Conservation (phyloP, 2,113 vertebrate genomes). For the Pagrus major region DNA sequence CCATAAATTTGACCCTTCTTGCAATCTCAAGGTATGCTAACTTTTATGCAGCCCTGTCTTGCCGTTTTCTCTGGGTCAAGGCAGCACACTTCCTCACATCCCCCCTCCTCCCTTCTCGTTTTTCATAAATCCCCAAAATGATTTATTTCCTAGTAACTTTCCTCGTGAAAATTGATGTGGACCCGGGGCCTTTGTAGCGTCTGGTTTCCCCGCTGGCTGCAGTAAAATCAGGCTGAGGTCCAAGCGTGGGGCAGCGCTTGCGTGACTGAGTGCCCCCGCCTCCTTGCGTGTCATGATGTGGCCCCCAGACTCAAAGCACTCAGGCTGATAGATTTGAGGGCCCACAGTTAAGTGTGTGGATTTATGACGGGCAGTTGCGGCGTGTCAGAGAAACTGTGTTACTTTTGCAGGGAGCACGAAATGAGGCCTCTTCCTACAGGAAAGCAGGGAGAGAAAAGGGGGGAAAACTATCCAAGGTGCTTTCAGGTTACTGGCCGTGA, state of each 20-base stretch:
- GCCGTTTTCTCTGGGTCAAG: slow-evolving; percentile 21
- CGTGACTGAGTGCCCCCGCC: slow-evolving; percentile 77
- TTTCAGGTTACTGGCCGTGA: slow-evolving; percentile 61
- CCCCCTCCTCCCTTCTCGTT: slow-evolving; percentile 25
- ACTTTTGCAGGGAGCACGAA: slow-evolving; percentile 63
- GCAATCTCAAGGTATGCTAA: slow-evolving; percentile 21
- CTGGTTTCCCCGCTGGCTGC: slow-evolving; percentile 78
- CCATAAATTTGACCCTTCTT: slow-evolving; percentile 4
- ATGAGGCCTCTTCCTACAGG: slow-evolving; percentile 55
- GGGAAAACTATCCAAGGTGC: slow-evolving; percentile 44
- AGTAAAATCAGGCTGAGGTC: slow-evolving; percentile 81
- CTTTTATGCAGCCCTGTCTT: slow-evolving; percentile 28
- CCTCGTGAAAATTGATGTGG: slow-evolving; percentile 81
- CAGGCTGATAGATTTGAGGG: slow-evolving; percentile 67
- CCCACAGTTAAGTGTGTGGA: slow-evolving; percentile 67
- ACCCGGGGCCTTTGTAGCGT: slow-evolving; percentile 74
- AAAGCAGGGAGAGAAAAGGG: slow-evolving; percentile 16
- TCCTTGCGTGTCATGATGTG: slow-evolving; percentile 62
- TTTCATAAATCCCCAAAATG: slow-evolving; percentile 74
- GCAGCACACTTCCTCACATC: slow-evolving; percentile 12
- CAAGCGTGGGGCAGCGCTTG: slow-evolving; percentile 78
- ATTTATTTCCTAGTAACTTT: slow-evolving; percentile 83
- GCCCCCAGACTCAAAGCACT: slow-evolving; percentile 60
- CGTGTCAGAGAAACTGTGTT: slow-evolving; percentile 56
- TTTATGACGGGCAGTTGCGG: slow-evolving; percentile 70